Conservation (phyloP, 2,888 invertebrate species). For the Eristalinus sepulchralis region DNA sequence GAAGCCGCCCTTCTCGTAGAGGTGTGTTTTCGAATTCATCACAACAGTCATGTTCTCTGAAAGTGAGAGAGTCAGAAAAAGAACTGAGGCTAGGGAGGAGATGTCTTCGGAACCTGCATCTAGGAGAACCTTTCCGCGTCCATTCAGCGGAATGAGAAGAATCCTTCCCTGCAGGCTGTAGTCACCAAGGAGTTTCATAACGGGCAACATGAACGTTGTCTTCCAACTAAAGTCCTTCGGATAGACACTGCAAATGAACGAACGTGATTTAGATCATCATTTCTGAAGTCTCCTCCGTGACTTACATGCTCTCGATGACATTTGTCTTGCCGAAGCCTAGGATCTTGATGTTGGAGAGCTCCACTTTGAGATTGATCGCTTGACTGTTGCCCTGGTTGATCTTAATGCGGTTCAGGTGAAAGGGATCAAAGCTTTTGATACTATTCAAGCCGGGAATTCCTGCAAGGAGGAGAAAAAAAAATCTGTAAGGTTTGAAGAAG, state of each 20-base stretch:
- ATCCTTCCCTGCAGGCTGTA: conserved; percentile 87
- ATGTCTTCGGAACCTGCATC: conserved; percentile 83
- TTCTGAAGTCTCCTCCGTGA: neutral
- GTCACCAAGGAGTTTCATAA: conserved; percentile 86
- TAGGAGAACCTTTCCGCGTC: conserved; percentile 86
- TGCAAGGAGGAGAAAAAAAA: conserved; percentile 40
- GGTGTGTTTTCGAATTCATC: conserved; percentile 85
- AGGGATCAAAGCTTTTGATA: conserved; percentile 85
- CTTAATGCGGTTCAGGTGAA: conserved; percentile 85
- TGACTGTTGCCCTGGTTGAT: conserved; percentile 87
- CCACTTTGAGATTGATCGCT: conserved; percentile 88
- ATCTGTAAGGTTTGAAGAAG: neutral
- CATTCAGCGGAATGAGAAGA: conserved; percentile 86
- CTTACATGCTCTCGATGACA: conserved; percentile 85
- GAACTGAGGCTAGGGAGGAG: no score
- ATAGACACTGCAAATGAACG: conserved; percentile 83
- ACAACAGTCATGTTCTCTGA: conserved; percentile 86
- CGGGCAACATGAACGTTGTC: conserved; percentile 85
- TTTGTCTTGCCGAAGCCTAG: conserved; percentile 86
- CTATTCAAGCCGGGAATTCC: conserved; percentile 81
- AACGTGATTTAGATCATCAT: neutral
- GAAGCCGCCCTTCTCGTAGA: conserved; percentile 84
- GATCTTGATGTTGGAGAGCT: conserved; percentile 86
- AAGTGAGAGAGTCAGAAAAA: neutral
- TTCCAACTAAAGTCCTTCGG: conserved; percentile 86